Conservation (phyloP, 2,888 invertebrate species). For the Mechanitis mazaeus region DNA sequence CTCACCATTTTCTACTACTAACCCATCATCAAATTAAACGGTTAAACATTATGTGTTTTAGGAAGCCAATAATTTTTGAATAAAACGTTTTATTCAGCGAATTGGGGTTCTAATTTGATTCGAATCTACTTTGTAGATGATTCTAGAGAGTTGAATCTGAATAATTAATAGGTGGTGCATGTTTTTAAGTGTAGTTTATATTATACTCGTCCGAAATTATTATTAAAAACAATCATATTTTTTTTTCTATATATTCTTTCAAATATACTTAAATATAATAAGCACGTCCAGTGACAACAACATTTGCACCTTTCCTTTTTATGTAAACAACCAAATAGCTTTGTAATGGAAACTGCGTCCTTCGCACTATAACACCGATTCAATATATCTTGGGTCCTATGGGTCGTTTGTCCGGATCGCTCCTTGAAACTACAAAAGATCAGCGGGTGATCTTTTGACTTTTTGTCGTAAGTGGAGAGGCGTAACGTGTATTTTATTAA, state of each 20-base stretch:
- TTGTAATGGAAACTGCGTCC: conserved; percentile 65
- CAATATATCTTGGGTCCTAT: conserved; percentile 67
- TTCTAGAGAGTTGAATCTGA: background rate
- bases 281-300: conserved; percentile 36
- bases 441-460: conserved; percentile 71
- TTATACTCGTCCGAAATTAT: too few relatives aligned
- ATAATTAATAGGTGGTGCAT: background rate
- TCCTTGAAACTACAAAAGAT: conserved; percentile 64
- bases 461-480: conserved; percentile 72
- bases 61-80: conserved; percentile 59
- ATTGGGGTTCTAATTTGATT: conserved; percentile 37
- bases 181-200: too few relatives aligned
- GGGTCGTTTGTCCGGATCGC: conserved; percentile 69
- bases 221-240: too few relatives aligned
- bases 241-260: conserved; percentile 42
- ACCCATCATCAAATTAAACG: conserved; percentile 70
- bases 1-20: conserved; percentile 44
- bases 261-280: conserved; percentile 1
- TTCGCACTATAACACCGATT: conserved; percentile 58
- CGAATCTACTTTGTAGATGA: conserved; percentile 18
- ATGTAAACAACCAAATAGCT: conserved; percentile 69
- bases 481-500: conserved; percentile 68
- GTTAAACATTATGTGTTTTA: conserved; percentile 68
- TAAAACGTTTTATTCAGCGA: conserved; percentile 61
- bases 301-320: conserved; percentile 51